phyloP scores from a whole-genome alignment of 2,797 vertebrate genomes.

The Peromyscus eremicus region DNA sequence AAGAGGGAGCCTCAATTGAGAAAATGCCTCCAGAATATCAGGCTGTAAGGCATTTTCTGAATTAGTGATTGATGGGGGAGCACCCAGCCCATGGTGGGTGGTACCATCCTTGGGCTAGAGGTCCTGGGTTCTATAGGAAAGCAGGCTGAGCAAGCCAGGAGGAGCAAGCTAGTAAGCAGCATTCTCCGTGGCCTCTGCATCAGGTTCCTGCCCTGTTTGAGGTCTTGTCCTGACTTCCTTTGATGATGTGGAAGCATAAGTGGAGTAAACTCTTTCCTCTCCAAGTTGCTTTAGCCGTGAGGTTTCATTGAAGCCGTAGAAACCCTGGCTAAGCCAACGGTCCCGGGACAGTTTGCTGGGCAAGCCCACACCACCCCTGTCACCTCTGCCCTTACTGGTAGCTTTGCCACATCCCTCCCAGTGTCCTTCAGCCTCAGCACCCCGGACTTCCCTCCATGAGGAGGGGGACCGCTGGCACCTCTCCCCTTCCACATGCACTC shows the following conservation, averaged over 20 bases:
- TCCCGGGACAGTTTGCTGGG: no score
- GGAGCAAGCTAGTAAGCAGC: neutral
- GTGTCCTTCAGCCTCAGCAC: neutral
- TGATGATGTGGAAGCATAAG: no score
- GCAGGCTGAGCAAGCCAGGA: neutral
- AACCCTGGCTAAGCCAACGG: neutral
- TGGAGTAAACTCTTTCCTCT: no score
- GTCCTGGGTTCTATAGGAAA: neutral
- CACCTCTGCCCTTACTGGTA: neutral
- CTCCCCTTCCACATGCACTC: no score
- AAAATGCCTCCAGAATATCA: neutral
- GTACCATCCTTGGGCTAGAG: neutral
- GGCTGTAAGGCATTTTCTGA: neutral
- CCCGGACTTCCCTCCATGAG: neutral
- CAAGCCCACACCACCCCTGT: neutral
- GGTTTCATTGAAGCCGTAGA: neutral
- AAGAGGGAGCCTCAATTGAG: neutral
- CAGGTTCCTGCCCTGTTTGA: neutral
- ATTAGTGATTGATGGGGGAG: neutral
- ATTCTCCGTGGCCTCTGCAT: no score
- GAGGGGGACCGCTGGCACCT: neutral
- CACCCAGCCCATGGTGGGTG: neutral
- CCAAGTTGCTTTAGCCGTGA: neutral
- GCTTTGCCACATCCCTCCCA: neutral
- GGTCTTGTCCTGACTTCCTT: neutral